A percentile compares a stretch with the other conserved stretches of the same genome.
Conservation (phyloP, 2,113 vertebrate species). For the Myotis yumanensis region DNA sequence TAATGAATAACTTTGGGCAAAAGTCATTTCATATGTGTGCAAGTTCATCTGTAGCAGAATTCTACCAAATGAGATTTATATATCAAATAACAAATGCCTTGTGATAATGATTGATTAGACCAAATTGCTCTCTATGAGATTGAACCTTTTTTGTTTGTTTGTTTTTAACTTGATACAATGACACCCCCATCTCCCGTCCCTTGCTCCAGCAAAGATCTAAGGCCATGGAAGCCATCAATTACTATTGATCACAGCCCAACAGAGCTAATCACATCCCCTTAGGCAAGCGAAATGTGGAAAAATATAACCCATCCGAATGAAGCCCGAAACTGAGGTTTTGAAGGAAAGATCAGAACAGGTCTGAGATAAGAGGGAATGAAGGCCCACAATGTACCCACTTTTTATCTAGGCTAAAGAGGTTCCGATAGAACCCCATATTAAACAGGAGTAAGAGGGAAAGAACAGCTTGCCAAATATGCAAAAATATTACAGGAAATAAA, state of each 20-base stretch:
- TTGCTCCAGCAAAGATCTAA: neutral
- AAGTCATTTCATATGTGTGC: neutral
- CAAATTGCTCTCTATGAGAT: neutral
- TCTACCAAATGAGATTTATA: neutral
- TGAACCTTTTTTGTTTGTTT: neutral
- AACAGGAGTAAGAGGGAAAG: neutral
- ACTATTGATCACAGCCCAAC: neutral
- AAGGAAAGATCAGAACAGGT: neutral
- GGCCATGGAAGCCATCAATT: neutral
- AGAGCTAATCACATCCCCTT: neutral
- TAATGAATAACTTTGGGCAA: neutral
- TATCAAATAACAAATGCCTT: neutral
- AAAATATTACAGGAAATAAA: neutral
- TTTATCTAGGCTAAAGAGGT: neutral
- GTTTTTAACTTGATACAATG: neutral
- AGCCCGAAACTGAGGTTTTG: neutral
- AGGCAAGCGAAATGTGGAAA: neutral
- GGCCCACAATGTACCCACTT: neutral
- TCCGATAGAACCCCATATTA: neutral
- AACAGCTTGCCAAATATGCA: neutral
- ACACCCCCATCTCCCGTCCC: neutral
- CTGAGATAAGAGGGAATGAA: neutral
- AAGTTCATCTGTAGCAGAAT: neutral
- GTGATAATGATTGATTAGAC: neutral
- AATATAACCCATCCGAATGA: neutral